These are phyloP conservation scores for Cyphomyrus plagiostoma DNA, from an alignment of 2,113 vertebrate genomes.

Conservation along the genomic window DNA sequence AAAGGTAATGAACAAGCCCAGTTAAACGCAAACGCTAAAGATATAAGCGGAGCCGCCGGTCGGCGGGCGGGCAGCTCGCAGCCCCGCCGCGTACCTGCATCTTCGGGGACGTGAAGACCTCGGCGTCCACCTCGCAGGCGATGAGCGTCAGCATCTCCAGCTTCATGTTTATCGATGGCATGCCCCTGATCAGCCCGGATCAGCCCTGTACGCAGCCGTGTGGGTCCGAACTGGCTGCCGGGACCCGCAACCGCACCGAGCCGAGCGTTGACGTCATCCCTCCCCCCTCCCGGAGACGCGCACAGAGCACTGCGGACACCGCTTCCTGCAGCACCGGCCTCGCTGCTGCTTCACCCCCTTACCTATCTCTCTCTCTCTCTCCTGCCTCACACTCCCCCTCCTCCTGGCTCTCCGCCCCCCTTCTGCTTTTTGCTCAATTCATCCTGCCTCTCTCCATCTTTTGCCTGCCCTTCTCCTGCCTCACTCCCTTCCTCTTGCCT, in stretches of 20 bases:
- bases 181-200: slow-evolving; percentile 42
- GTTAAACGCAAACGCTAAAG: neutral
- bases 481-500: neutral
- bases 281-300: neutral
- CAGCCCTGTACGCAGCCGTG: neutral
- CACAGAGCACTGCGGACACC: neutral
- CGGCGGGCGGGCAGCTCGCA: neutral
- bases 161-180: slow-evolving; percentile 77
- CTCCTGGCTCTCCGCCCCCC: neutral
- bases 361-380: neutral
- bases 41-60: slow-evolving; percentile 1
- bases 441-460: neutral
- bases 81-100: slow-evolving; percentile 59
- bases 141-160: slow-evolving; percentile 73
- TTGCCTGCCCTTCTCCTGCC: neutral
- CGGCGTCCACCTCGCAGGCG: slow-evolving; percentile 67
- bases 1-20: neutral
- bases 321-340: neutral
- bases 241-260: neutral
- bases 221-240: neutral
- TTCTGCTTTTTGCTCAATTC: neutral
- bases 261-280: neutral
- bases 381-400: neutral
- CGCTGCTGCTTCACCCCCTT: neutral
- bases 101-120: slow-evolving; percentile 70